Base-by-base conservation (phyloP, 2,888 invertebrate species). In the Leptura quadrifasciata region DNA sequence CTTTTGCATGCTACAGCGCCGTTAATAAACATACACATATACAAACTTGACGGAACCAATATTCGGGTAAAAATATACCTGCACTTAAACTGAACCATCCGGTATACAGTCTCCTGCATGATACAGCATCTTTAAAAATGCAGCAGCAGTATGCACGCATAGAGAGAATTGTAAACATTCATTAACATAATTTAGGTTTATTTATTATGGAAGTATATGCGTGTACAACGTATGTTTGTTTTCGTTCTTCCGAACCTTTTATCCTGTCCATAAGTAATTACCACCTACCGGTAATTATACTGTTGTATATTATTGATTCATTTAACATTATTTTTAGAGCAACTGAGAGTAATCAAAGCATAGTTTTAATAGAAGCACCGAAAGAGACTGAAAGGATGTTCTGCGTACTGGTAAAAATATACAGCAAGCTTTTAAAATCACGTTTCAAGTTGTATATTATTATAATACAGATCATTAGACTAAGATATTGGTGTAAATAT, bases 141-240 rank as follows among this genome's bases (percentile, higher is more conserved):
- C 21, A 18, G 57, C 21, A 18, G 57, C 9, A 10, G 20, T 20
- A 2, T 20, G 18, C 18, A 2, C 12, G 18, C 18, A 20, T 21
- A 57, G 21, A 18, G 18, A 20, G 8, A 20, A 57, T 12, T 20
- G 21, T 57, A 57, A 57, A 57, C 57, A 57, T 21, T 18, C 57
- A 57, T 57, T 57, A 57, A 57, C 57, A 57, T 57, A 57, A 57
- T 57, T 57, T 57, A 21, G 57, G 21, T 57, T 57, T 57, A 57
- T 57, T 57, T 57, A 57, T 57, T 57, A 21, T 47, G 18, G 20
- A 57, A 57, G 15, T 21, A 20, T 21, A 57, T 21, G 57, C 21
- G 20, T 57, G 57, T 21, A 57, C 12, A 57, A 57, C 57, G 57
- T 20, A 20, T 57, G 57, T 57, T 57, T 57, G 57, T 21, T 57